Evolutionary conservation across 2,797 vertebrate species (phyloP).

Genomic region (Anolis apletophallus): DNA sequence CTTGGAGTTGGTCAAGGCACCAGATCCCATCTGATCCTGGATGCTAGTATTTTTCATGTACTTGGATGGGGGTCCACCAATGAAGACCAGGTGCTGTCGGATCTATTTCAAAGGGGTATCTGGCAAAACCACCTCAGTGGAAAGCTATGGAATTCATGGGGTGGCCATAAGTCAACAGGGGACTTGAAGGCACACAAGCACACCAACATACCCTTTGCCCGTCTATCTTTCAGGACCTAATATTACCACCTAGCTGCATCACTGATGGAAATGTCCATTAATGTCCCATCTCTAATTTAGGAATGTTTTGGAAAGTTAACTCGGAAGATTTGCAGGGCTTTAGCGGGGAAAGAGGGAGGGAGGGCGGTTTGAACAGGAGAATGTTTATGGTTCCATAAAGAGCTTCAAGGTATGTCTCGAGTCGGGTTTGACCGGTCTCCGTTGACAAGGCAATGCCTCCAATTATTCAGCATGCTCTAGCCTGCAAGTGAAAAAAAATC

Average conservation of each 20-base stretch:
- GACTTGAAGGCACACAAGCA: no score
- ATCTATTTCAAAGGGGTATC: no score
- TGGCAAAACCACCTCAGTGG: no score
- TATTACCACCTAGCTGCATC: not conserved
- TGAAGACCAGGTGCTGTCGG: no score
- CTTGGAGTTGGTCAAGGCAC: no score
- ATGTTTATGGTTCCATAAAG: conserved; percentile 74
- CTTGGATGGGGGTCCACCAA: no score
- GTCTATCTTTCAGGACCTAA: not conserved
- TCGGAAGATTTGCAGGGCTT: not conserved
- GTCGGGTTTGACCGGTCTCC: conserved; percentile 77
- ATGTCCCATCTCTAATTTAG: no score
- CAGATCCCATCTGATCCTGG: no score
- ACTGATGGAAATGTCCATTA: not conserved
- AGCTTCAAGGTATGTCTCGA: conserved; percentile 77
- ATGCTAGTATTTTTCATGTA: no score
- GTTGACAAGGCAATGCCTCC: conserved; percentile 77
- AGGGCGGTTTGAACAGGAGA: conserved; percentile 68
- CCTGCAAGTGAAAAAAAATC: conserved; percentile 76
- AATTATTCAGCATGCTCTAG: conserved; percentile 78
- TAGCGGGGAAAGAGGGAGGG: conserved; percentile 42
- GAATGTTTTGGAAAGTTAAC: not conserved
- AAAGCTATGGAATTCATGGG: no score
- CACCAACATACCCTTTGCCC: no score
- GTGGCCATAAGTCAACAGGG: no score